These are phyloP conservation scores for Cavia aperea DNA, from an alignment of 2,113 vertebrate genomes.

Conservation along the genomic window DNA sequence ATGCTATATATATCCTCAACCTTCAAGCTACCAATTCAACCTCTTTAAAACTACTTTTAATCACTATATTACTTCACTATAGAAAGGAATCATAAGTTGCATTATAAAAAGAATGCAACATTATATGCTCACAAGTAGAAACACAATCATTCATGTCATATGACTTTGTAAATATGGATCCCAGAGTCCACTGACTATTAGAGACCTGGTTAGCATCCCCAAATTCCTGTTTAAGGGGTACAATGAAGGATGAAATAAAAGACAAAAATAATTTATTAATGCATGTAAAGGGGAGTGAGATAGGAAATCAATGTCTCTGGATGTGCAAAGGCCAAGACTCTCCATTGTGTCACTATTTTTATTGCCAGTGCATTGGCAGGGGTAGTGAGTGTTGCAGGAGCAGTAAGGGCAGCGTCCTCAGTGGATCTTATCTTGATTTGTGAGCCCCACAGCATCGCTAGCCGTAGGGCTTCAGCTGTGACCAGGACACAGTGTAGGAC, in stretches of 20 bases:
- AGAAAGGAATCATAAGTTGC: neutral
- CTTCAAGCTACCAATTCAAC: neutral
- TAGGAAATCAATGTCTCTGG: neutral
- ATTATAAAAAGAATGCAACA: neutral
- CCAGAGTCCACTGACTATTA: neutral
- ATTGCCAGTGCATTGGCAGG: neutral
- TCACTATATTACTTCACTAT: neutral
- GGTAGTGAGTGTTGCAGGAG: neutral
- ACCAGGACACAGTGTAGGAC: neutral
- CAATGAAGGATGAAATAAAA: neutral
- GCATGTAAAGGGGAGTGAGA: neutral
- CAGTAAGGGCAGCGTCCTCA: neutral
- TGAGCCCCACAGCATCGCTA: neutral
- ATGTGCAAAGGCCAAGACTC: neutral
- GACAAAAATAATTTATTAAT: neutral
- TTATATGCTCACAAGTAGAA: neutral
- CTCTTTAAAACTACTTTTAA: neutral
- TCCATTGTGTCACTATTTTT: neutral
- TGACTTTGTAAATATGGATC: neutral
- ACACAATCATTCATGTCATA: neutral
- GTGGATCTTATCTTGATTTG: neutral
- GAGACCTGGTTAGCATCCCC: neutral
- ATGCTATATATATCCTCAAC: neutral
- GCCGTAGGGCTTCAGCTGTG: neutral
- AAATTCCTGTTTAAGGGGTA: neutral